phyloP scores from a whole-genome alignment of 2,113 vertebrate species.

The human (Homo sapiens) region DNA sequence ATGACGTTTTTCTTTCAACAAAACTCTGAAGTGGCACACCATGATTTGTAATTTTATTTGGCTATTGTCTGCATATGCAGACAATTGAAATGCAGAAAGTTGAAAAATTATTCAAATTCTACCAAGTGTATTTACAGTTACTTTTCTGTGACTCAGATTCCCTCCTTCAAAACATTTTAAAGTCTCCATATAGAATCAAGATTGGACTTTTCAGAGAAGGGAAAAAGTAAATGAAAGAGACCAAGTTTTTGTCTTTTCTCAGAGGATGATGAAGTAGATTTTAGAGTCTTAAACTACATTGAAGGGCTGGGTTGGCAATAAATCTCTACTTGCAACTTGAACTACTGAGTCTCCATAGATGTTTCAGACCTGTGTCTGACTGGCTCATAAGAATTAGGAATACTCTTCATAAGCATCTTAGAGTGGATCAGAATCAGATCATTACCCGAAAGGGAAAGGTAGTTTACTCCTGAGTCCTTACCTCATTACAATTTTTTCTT shows the following conservation, averaged over 20 bases:
- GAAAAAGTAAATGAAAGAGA: background rate
- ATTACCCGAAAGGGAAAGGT: background rate
- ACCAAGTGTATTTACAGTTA: constrained; percentile 61
- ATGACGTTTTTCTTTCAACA: constrained; percentile 59
- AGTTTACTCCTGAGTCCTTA: background rate
- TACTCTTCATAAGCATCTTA: background rate
- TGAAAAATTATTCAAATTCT: constrained; percentile 70
- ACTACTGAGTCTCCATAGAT: background rate
- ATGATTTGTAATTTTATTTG: constrained; percentile 72
- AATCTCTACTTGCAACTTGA: background rate
- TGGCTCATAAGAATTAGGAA: background rate
- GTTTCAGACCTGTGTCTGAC: background rate
- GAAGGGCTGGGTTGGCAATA: background rate
- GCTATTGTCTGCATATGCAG: constrained; percentile 54
- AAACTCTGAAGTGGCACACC: constrained; percentile 38
- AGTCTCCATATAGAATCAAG: constrained; percentile 14
- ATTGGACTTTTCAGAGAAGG: background rate
- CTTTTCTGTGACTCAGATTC: constrained; percentile 45
- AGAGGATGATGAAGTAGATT: background rate
- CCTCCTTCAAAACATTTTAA: constrained; percentile 52
- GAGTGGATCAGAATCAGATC: background rate
- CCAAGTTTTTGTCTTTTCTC: background rate
- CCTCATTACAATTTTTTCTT: background rate
- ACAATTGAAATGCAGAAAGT: background rate
- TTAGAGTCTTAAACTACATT: background rate